Percentiles rank a stretch among this genome's conserved stretches.
These are phyloP conservation scores for Ceyx erithaca DNA, from an alignment of 2,797 vertebrate genomes.

Conservation along the genomic window DNA sequence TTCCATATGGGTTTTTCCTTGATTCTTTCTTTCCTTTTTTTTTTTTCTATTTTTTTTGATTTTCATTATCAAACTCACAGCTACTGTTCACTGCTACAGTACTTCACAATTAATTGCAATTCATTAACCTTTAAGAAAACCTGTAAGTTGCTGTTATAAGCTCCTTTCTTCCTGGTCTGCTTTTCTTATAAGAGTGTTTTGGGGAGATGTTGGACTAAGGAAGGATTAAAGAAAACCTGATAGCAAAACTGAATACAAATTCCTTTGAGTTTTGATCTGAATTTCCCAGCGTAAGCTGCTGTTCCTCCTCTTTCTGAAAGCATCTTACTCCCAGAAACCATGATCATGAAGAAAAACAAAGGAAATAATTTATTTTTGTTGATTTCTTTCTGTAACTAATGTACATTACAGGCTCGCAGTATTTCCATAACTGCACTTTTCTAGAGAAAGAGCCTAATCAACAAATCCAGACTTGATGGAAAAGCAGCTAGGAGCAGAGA, in stretches of 20 bases:
- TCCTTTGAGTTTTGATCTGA: constrained; percentile 23
- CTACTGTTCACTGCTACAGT: constrained; percentile 7
- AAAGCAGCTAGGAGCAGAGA: neutral
- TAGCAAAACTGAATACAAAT: constrained; percentile 33
- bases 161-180: neutral
- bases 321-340: neutral
- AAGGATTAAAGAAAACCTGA: constrained; percentile 33
- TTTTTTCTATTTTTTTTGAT: neutral
- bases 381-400: neutral
- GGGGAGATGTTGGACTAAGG: constrained; percentile 25
- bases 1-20: neutral
- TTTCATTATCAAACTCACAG: constrained; percentile 55
- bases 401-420: neutral
- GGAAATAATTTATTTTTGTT: neutral
- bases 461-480: neutral
- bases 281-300: neutral
- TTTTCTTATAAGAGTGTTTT: constrained; percentile 28
- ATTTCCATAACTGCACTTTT: constrained; percentile 6
- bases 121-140: constrained; percentile 72
- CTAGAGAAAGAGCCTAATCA: constrained; percentile 3
- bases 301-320: neutral
- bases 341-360: neutral
- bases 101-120: constrained; percentile 66
- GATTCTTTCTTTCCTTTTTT: neutral
- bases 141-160: neutral